Percentiles rank a stretch among this genome's conserved stretches.
phyloP scores from a whole-genome alignment of 1,140 invertebrate species.

The Cataglyphis hispanica region DNA sequence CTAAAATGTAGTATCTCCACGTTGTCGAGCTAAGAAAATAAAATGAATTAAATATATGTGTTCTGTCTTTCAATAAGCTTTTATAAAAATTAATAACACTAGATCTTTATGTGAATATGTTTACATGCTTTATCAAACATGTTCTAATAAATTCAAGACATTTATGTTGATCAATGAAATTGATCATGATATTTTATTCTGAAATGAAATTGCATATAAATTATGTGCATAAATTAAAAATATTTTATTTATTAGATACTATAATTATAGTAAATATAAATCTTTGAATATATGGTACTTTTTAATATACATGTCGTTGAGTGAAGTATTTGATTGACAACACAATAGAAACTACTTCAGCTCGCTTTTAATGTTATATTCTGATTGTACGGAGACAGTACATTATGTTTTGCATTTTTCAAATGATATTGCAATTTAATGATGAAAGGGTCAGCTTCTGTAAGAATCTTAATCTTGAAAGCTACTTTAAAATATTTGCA shows the following conservation, averaged over 20 bases:
- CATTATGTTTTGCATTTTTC: conserved; percentile 39
- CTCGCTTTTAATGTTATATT: conserved; percentile 48
- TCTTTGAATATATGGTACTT: background rate
- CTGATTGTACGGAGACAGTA: conserved; percentile 30
- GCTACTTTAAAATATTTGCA: conserved; percentile 20
- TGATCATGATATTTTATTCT: background rate
- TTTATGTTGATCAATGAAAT: background rate
- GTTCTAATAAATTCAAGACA: background rate
- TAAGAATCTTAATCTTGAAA: conserved; percentile 24
- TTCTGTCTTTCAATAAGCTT: background rate
- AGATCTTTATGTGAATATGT: background rate
- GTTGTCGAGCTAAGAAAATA: background rate
- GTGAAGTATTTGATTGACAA: conserved; percentile 18
- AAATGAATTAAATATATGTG: background rate
- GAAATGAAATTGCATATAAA: background rate
- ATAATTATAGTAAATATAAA: conserved; percentile 7
- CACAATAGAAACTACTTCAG: conserved; percentile 10
- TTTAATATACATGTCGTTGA: conserved; percentile 35
- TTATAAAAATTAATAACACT: background rate
- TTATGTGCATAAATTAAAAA: background rate
- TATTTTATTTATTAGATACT: conserved; percentile 18
- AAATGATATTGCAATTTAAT: conserved; percentile 31
- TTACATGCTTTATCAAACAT: background rate
- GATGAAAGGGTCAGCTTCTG: conserved; percentile 23
- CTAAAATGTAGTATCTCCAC: background rate